Conservation (phyloP, 2,888 invertebrate genomes). For the Hofmannophila pseudospretella region DNA sequence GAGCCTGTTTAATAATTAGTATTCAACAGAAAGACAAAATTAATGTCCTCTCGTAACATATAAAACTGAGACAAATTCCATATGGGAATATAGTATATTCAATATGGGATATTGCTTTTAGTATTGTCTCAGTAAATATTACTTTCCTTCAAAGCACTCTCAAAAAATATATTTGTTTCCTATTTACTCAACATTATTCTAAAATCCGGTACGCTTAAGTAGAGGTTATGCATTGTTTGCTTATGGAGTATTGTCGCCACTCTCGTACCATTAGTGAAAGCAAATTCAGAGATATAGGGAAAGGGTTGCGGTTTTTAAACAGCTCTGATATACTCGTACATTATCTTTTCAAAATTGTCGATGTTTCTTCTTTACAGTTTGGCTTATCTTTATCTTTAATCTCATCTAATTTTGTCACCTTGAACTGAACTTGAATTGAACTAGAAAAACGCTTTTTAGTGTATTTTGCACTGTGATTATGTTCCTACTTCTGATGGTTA, state of each 20-base stretch:
- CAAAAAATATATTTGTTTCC: conserved; percentile 10
- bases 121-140: not conserved
- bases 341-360: too few species aligned
- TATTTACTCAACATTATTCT: conserved; percentile 17
- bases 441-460: too few species aligned
- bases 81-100: too few species aligned
- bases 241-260: conserved; percentile 31
- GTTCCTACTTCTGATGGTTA: too few species aligned
- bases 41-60: conserved; percentile 4
- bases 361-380: too few species aligned
- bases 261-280: conserved; percentile 42
- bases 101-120: too few species aligned
- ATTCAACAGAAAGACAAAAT: conserved; percentile 13
- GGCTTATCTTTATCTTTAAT: too few species aligned
- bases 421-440: too few species aligned
- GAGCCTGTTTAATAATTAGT: conserved; percentile 12
- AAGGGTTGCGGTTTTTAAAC: conserved; percentile 8
- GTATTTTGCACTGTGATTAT: too few species aligned
- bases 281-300: conserved; percentile 30
- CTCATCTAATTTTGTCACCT: too few species aligned
- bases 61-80: too few species aligned
- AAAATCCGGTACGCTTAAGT: conserved; percentile 29
- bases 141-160: conserved; percentile 2
- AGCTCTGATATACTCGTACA: too few species aligned
- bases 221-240: conserved; percentile 43